Conservation (phyloP, 2,113 vertebrate species). For the Probosciger aterrimus region DNA sequence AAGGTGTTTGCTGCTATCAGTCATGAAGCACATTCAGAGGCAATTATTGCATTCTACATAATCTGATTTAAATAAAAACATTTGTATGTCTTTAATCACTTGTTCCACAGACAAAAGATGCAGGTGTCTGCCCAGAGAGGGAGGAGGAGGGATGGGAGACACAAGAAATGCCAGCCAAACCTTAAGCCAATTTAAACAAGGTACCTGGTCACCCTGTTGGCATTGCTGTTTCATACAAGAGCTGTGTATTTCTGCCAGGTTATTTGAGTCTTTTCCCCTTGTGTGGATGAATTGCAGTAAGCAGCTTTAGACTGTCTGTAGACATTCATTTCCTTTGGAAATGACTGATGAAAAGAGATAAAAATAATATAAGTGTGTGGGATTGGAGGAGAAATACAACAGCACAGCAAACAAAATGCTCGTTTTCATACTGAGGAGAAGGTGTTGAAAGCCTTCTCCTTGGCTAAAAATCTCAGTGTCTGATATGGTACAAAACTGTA, state of each 20-base stretch:
- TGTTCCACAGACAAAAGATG: neutral
- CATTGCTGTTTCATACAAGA: neutral
- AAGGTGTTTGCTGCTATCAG: constrained; percentile 33
- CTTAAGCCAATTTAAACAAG: neutral
- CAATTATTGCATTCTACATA: neutral
- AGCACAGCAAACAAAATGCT: too few species aligned
- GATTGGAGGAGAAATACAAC: too few species aligned
- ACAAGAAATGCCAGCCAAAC: neutral
- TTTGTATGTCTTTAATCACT: neutral
- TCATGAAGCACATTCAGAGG: neutral
- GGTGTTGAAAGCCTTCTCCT: too few species aligned
- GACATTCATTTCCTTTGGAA: neutral
- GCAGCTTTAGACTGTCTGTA: neutral
- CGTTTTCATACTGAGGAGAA: too few species aligned
- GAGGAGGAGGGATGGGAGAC: neutral
- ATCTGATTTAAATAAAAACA: constrained; percentile 16
- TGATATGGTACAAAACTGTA: too few species aligned
- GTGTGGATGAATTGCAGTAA: neutral
- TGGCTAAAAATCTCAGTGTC: too few species aligned
- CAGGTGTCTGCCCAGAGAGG: neutral
- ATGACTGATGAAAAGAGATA: neutral
- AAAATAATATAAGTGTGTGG: too few species aligned
- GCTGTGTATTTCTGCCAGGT: neutral
- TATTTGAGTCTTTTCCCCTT: neutral
- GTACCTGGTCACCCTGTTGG: neutral